These are phyloP conservation scores for Kryptopterus vitreolus DNA, from an alignment of 2,797 vertebrate genomes.

Conservation along the genomic window DNA sequence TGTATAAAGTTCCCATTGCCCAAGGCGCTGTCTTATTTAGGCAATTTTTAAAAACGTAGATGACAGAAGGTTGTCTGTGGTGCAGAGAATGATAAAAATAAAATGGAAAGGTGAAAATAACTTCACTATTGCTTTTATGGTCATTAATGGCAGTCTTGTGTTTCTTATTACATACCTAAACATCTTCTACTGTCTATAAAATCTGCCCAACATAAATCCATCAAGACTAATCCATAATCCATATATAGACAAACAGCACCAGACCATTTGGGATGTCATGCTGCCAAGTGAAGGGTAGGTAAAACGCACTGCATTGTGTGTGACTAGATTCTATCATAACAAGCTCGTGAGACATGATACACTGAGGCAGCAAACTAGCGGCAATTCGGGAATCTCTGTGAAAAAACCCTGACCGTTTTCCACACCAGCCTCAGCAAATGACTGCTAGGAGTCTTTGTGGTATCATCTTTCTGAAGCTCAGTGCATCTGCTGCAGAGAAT, in stretches of 20 bases:
- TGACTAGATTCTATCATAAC: conserved; percentile 15
- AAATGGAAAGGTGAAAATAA: neutral
- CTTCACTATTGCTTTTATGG: neutral
- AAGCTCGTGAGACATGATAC: conserved; percentile 13
- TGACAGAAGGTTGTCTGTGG: neutral
- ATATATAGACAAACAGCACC: neutral
- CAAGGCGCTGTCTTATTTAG: conserved; percentile 32
- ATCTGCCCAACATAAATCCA: neutral
- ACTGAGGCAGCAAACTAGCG: conserved; percentile 34
- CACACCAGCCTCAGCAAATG: conserved; percentile 15
- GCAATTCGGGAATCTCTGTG: conserved; percentile 43
- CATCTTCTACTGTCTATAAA: conserved; percentile 4
- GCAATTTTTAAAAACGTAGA: conserved; percentile 23
- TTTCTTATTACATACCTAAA: neutral
- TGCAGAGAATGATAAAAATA: neutral
- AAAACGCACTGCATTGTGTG: conserved; percentile 20
- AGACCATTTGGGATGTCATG: neutral
- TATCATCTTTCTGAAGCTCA: conserved; percentile 1
- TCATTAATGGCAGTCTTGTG: neutral
- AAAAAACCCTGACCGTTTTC: conserved; percentile 18
- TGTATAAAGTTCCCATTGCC: conserved; percentile 40
- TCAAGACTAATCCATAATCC: neutral
- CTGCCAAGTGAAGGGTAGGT: conserved; percentile 15
- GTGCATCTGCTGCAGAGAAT: neutral
- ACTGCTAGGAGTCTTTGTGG: conserved; percentile 19